Base-by-base conservation (phyloP, 2,113 vertebrate species). In the Butorides virescens region DNA sequence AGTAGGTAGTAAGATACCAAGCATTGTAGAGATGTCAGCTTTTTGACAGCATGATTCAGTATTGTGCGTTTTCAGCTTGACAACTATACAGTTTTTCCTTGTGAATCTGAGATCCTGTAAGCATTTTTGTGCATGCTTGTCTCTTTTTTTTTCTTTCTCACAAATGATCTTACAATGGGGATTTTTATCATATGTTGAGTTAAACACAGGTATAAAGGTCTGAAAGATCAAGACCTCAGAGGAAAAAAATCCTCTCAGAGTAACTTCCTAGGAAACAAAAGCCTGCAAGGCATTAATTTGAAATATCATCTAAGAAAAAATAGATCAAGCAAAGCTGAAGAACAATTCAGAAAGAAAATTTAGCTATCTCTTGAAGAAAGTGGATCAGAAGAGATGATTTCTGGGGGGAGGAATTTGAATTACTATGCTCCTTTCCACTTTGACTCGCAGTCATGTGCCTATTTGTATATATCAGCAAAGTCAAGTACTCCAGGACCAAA, bases 31-130 rank as follows among this genome's bases (percentile, higher is more conserved):
- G 46, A 46, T 97, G 93, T 96, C 94, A 95, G 81, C 30, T 93
- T 78, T 86, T 61, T 96, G 94, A 96, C 95, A 96, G 87, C 67
- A 32, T 42, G 92, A 95, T 88, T 96, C 87, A 90, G 94, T 95
- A 85, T 89, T 56, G 77, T 85, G 77, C 22, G 3, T 95, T 96
- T 94, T 96, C 71, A 81, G 32, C 66, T 76, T 94, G 96, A 94
- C 93, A 95, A 62, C 88, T 86, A 7, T 78, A 63, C 32, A 72
- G 70, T n/a, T 93, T 65, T 95, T 82, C 29, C 66, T 70, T 73
- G 46, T 86, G 85, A 82, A n/a, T 89, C 47, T 89, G 65, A 93
- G 68, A 78, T 74, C 49, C 62, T 70, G 66, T 88, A 93, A 90
- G 92, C 68, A 26, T 82, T 93, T 94, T 79, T 91, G 84, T 75